A percentile compares a stretch with the other conserved stretches of the same genome.
Conservation (phyloP, 1,140 invertebrate genomes). For the Ephestia elutella region DNA sequence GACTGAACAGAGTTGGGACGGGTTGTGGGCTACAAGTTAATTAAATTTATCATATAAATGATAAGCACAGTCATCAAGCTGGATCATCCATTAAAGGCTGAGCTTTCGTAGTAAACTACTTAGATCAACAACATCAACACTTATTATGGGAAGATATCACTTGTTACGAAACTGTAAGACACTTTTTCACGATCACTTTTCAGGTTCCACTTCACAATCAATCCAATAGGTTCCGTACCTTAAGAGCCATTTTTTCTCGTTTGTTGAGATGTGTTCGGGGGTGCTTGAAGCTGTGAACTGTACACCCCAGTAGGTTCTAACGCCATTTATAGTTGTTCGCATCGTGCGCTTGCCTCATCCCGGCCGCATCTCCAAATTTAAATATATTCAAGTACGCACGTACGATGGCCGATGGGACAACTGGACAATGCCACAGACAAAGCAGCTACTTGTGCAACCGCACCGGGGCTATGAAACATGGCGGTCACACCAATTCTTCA, state of each 20-base stretch:
- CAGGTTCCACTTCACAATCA: conserved; percentile 43
- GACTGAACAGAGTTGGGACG: too few species aligned
- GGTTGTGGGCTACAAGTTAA: too few species aligned
- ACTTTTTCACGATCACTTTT: conserved; percentile 47
- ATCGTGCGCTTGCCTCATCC: conserved; percentile 55
- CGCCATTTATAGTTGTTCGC: conserved; percentile 59
- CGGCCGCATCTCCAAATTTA: conserved; percentile 70
- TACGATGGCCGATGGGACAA: conserved; percentile 52
- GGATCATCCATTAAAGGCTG: too few species aligned
- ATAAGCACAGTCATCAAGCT: too few species aligned
- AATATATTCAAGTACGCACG: conserved; percentile 74
- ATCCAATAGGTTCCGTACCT: conserved; percentile 54
- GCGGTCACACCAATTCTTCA: conserved; percentile 56
- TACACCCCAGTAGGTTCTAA: conserved; percentile 51
- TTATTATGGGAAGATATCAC: too few species aligned
- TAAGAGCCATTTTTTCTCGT: conserved; percentile 56
- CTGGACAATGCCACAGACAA: conserved; percentile 68
- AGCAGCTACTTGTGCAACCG: conserved; percentile 61
- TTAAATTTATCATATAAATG: too few species aligned
- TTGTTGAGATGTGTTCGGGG: conserved; percentile 51
- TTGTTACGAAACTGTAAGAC: conserved; percentile 12
- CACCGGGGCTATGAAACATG: conserved; percentile 46
- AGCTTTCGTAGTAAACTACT: too few species aligned
- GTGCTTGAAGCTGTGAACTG: conserved; percentile 59
- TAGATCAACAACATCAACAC: too few species aligned